Base-by-base conservation (phyloP, 2,888 invertebrate species). In the Agrochola litura region DNA sequence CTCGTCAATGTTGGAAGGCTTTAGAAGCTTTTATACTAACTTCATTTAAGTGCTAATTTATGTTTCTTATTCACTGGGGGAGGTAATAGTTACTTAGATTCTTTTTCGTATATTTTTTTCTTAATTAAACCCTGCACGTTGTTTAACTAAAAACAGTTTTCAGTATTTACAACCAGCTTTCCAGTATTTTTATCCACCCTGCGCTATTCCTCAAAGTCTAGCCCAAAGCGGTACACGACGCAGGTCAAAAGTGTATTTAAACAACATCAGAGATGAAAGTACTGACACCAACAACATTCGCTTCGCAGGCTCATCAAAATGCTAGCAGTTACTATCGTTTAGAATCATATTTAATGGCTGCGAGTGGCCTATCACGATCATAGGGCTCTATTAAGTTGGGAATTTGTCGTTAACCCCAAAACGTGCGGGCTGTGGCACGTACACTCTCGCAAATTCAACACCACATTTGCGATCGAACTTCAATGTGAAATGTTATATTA, bases 371-470 rank as follows among this genome's bases (percentile, higher is more conserved):
- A 84, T 83, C 79, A 79, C 79, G 75, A 82, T 82, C 85, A 73
- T 75, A 77, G 85, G 65, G 77, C 81, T 79, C 85, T 77, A 83
- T 89, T 85, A 83, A 84, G 54, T 63, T 56, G 81, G 60, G 76
- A 82, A 89, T 86, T 84, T 83, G 79, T 84, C 84, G 81, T 84
- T 85, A 84, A 85, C 76, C 83, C 81, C 77, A 41, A 76, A 77
- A 79, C 82, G 84, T 83, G 83, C 9, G 63, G 73, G 71, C 61
- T 70, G 72, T 58, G 69, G 69, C 88, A 88, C 86, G 85, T 88
- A 84, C 84, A 64, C 58, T 68, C 66, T 78, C 69, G 70, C 83
- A 79, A 86, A 81, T 89, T 79, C 80, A 76, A 73, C 81, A 82
- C 69, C 76, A 82, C 78, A 87, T 86, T 87, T 85, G 71, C 73